phyloP scores from a whole-genome alignment of 2,113 vertebrate species.

The Ondatra zibethicus region DNA sequence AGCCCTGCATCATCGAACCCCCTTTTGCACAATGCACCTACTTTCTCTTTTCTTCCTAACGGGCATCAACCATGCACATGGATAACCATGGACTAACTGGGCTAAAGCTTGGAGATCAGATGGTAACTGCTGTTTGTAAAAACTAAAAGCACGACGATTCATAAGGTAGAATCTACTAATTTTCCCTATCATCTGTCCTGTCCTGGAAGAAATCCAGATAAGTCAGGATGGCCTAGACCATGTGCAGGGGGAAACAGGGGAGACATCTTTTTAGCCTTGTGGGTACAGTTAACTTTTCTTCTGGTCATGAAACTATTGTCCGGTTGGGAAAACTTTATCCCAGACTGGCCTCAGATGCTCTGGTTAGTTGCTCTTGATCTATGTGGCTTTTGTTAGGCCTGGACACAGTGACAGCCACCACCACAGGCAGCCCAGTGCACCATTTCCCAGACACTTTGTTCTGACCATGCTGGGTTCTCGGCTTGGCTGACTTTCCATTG shows the following conservation, averaged over 20 bases:
- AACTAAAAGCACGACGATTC: neutral
- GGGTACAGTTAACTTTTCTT: neutral
- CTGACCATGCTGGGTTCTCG: neutral
- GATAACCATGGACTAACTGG: neutral
- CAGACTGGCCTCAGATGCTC: conserved; percentile 34
- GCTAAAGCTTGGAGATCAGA: neutral
- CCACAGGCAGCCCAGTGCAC: conserved; percentile 3
- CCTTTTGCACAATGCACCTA: neutral
- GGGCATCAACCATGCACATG: no score
- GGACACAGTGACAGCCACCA: neutral
- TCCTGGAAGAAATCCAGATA: neutral
- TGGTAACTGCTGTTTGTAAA: neutral
- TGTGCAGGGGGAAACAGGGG: neutral
- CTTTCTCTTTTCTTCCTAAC: neutral
- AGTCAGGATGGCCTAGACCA: neutral
- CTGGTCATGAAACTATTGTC: neutral
- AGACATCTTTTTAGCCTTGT: neutral
- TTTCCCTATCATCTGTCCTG: neutral
- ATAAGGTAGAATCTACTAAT: neutral
- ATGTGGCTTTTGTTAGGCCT: neutral
- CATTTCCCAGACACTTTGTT: conserved; percentile 30
- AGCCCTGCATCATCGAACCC: neutral
- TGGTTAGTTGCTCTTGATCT: conserved; percentile 12
- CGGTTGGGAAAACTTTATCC: neutral
- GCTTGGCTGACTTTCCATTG: conserved; percentile 26